These are phyloP conservation scores for Sarcophaga peregrina DNA, from an alignment of 1,140 invertebrate genomes.

Conservation along the genomic window DNA sequence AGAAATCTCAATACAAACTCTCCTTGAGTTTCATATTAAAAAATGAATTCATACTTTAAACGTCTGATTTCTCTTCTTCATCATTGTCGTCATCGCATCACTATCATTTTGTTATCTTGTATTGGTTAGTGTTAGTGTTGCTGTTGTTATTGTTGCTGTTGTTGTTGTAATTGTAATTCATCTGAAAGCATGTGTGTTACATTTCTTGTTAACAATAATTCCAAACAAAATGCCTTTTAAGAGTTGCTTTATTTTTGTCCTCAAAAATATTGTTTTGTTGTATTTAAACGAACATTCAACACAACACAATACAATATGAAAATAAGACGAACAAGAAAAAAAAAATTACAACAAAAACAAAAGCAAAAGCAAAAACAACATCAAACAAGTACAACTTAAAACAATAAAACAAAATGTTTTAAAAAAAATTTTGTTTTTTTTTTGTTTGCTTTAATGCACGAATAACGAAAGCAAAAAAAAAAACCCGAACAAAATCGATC, in stretches of 20 bases:
- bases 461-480: neutral
- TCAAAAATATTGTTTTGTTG: no score
- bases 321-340: no score
- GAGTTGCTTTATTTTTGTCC: slow-evolving; percentile 43
- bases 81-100: no score
- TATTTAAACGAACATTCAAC: no score
- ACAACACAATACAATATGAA: no score
- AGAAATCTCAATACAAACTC: no score
- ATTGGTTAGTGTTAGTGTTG: neutral
- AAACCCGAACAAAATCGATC: no score
- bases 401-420: neutral
- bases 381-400: neutral
- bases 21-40: neutral
- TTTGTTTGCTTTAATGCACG: neutral
- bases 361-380: neutral
- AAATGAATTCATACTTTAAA: neutral
- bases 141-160: slow-evolving; percentile 49
- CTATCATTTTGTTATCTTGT: no score
- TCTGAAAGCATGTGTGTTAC: slow-evolving; percentile 37
- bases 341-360: no score
- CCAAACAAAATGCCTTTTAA: slow-evolving; percentile 61
- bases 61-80: neutral
- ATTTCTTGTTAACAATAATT: slow-evolving; percentile 64
- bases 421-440: slow-evolving; percentile 27
- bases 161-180: slow-evolving; percentile 49